phyloP scores from a whole-genome alignment of 2,113 vertebrate genomes.

The Synchiropus splendidus region DNA sequence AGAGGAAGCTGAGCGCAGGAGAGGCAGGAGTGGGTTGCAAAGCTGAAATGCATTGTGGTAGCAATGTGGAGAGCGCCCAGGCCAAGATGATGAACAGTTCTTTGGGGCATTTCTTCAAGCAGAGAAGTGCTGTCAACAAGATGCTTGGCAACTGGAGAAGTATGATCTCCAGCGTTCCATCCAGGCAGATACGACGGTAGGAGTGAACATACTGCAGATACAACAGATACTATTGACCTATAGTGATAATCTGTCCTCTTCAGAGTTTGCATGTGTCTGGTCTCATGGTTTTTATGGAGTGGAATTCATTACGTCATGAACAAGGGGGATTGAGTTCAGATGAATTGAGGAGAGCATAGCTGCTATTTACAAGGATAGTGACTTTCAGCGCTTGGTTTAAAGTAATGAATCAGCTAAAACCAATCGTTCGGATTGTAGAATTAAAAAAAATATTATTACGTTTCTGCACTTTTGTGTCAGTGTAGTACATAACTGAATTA shows the following conservation, averaged over 20 bases:
- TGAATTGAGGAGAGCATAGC: too few relatives aligned
- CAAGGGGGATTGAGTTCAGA: too few relatives aligned
- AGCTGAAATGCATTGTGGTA: conserved; percentile 1
- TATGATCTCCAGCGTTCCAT: conserved; percentile 68
- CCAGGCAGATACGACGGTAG: conserved; percentile 66
- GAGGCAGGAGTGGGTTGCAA: background rate
- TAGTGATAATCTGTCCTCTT: background rate
- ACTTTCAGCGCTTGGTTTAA: too few relatives aligned
- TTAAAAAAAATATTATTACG: too few relatives aligned
- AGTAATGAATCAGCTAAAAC: too few relatives aligned
- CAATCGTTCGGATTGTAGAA: too few relatives aligned
- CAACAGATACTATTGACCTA: too few relatives aligned
- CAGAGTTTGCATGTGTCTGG: background rate
- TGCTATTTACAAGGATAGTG: too few relatives aligned
- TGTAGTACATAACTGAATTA: too few relatives aligned
- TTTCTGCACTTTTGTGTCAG: too few relatives aligned
- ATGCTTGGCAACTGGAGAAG: conserved; percentile 80
- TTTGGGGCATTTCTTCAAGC: conserved; percentile 73
- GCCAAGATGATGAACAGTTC: conserved; percentile 54
- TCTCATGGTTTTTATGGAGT: too few relatives aligned
- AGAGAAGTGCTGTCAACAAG: conserved; percentile 72
- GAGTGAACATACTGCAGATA: background rate
- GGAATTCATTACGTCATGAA: too few relatives aligned
- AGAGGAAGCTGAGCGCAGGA: conserved; percentile 44
- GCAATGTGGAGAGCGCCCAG: conserved; percentile 34